A percentile compares a stretch with the other conserved stretches of the same genome.
Conservation (phyloP, 2,113 vertebrate species). For the Hyperopisus bebe region DNA sequence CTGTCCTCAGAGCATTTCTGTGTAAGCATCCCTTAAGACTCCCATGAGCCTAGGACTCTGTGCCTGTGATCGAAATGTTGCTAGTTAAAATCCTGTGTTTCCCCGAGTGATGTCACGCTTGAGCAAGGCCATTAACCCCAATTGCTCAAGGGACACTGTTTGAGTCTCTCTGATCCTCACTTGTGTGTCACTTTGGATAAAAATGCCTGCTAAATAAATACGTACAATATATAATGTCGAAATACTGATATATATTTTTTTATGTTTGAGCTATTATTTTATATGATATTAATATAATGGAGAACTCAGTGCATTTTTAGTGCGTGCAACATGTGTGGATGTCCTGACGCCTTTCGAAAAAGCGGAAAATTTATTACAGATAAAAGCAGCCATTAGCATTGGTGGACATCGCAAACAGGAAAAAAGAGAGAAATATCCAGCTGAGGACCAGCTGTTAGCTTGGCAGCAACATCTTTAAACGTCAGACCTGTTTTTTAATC, state of each 20-base stretch:
- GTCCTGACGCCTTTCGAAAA: background rate
- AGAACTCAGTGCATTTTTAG: background rate
- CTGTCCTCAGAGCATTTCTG: background rate
- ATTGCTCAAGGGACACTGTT: background rate
- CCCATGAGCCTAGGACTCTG: background rate
- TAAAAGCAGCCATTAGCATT: background rate
- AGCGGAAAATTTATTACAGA: background rate
- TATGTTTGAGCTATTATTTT: background rate
- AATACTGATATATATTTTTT: background rate
- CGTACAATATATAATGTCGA: background rate
- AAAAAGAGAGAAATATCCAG: background rate
- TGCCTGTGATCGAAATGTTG: background rate
- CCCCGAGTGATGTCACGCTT: background rate
- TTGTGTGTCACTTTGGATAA: background rate
- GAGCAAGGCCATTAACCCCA: background rate
- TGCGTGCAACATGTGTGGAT: background rate
- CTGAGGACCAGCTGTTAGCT: slow-evolving; percentile 8
- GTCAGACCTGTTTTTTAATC: slow-evolving; percentile 13
- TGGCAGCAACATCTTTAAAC: slow-evolving; percentile 8
- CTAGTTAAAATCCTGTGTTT: background rate
- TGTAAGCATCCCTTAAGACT: background rate
- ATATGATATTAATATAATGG: background rate
- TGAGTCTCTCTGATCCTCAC: background rate
- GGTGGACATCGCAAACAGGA: background rate
- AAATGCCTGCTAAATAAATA: background rate